These are phyloP conservation scores for Hipposideros armiger DNA, from an alignment of 2,113 vertebrate genomes.

Conservation along the genomic window DNA sequence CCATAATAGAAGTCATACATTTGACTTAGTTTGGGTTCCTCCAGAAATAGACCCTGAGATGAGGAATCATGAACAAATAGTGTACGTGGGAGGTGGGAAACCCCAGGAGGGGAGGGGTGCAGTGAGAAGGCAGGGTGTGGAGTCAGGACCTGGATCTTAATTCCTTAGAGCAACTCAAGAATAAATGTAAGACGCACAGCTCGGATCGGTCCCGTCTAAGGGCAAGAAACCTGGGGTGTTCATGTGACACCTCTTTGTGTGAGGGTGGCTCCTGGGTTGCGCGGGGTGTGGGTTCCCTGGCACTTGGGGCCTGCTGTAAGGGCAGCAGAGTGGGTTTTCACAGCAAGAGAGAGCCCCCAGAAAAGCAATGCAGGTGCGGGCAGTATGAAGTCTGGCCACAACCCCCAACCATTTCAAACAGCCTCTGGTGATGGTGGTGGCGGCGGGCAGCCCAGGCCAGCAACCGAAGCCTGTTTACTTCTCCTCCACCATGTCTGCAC, in stretches of 20 bases:
- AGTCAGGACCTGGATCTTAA: neutral
- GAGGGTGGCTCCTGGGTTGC: neutral
- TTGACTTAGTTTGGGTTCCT: neutral
- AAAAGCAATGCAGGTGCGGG: neutral
- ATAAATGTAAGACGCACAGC: neutral
- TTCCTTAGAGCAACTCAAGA: neutral
- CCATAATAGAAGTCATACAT: neutral
- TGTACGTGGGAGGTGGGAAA: neutral
- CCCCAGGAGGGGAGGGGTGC: neutral
- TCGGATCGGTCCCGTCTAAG: neutral
- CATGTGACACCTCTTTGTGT: too few relatives aligned
- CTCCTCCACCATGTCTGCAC: neutral
- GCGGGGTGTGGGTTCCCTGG: neutral
- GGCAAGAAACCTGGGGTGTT: neutral
- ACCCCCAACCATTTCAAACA: neutral
- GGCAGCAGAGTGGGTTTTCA: neutral
- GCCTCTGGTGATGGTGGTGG: too few relatives aligned
- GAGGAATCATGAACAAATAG: neutral
- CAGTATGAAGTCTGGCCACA: neutral
- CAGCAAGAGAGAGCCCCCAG: neutral
- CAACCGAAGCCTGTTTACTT: neutral
- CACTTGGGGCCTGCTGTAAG: neutral
- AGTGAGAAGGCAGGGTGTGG: neutral
- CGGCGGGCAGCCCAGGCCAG: neutral
- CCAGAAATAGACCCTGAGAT: neutral